phyloP scores from a whole-genome alignment of 2,888 invertebrate species.

The Deilephila porcellus region DNA sequence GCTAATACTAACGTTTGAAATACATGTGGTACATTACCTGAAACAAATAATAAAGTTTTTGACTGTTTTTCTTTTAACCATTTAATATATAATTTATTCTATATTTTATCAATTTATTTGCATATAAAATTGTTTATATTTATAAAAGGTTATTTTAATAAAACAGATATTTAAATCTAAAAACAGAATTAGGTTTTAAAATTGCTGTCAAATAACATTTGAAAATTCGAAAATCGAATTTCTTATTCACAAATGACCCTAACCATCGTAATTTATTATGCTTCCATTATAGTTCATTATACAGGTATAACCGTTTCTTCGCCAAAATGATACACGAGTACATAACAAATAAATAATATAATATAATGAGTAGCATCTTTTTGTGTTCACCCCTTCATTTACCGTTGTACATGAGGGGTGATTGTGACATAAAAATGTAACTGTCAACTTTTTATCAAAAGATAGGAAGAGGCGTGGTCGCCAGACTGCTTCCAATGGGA shows the following conservation, averaged over 20 bases:
- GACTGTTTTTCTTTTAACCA: no score
- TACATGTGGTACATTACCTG: slow-evolving; percentile 50
- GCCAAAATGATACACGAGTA: slow-evolving; percentile 16
- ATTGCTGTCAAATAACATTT: no score
- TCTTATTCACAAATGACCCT: no score
- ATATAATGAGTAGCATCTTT: slow-evolving; percentile 11
- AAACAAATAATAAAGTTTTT: slow-evolving; percentile 42
- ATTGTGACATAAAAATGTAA: slow-evolving; percentile 57
- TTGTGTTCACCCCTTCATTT: slow-evolving; percentile 30
- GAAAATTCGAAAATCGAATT: no score
- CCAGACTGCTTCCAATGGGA: slow-evolving; percentile 72
- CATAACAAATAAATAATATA: slow-evolving; percentile 35
- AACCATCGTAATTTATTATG: neutral
- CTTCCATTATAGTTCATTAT: neutral
- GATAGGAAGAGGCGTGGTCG: slow-evolving; percentile 79
- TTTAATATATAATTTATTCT: no score
- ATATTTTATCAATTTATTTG: no score
- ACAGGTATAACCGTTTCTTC: neutral
- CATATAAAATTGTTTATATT: no score
- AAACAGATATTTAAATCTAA: no score
- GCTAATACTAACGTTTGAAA: neutral
- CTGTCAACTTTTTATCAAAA: slow-evolving; percentile 63
- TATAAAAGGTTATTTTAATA: no score
- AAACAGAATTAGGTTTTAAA: no score
- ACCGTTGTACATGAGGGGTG: slow-evolving; percentile 55